These are phyloP conservation scores for Myotis brandtii DNA, from an alignment of 2,113 vertebrate genomes.

Conservation along the genomic window DNA sequence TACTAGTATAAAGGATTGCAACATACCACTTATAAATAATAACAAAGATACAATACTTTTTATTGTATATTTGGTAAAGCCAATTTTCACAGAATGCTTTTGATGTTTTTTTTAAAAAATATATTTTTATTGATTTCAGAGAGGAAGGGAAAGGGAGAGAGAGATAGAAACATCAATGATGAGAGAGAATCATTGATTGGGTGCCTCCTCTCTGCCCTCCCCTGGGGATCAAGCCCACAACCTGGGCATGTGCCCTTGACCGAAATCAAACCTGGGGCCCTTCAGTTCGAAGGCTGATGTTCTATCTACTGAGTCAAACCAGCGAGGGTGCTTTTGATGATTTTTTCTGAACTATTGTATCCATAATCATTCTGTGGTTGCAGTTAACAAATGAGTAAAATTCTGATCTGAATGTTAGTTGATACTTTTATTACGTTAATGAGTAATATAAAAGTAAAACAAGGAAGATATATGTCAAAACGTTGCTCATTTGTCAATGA, in stretches of 20 bases:
- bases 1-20: background rate
- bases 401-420: background rate
- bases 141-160: no score
- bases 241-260: no score
- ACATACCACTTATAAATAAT: background rate
- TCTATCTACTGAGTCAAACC: no score
- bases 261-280: no score
- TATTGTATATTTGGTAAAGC: background rate
- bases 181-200: no score
- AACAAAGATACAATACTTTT: background rate
- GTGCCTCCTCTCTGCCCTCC: no score
- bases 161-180: no score
- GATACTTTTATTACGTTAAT: constrained; percentile 1
- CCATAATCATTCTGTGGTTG: background rate
- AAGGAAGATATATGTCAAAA: background rate
- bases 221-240: no score
- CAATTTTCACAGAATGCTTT: background rate
- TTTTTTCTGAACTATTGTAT: background rate
- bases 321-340: background rate
- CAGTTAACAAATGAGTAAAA: background rate
- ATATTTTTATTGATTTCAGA: no score
- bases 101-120: background rate
- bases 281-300: no score
- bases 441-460: background rate
- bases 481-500: background rate